Base-by-base conservation (phyloP, 2,113 vertebrate genomes). In the Haemorhous mexicanus region DNA sequence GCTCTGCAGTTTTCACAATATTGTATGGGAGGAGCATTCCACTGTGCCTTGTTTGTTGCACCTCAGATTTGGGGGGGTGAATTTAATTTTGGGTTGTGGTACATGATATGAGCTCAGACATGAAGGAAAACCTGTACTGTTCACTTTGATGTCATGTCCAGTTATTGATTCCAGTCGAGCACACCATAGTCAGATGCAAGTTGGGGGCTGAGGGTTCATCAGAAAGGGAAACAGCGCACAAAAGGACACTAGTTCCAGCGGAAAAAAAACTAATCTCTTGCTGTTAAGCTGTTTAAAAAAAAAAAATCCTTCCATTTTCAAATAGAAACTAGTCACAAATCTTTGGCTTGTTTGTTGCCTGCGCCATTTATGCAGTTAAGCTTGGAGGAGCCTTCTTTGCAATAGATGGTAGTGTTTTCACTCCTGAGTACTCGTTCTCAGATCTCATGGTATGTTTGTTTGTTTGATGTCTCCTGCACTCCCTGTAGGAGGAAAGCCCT, bases 51-150 rank as follows among this genome's bases (percentile, higher is more conserved):
- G 21, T 47, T 76, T 17, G 20, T 47, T 94, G 32, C 33, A 74
- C 93, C 87, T 94, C 33, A 53, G 58, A 85, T 93, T 88, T 93
- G 87, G 58, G 86, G 39, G 7, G n/a, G 22, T 62, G 73, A 72
- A 95, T 97, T 95, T 94, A 94, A 79, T 78, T 97, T 87, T 63
- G 59, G 13, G 26, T 95, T 62, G 10, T 84, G 83, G 67, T 59
- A 66, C 14, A 66, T 68, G 12, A 85, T 89, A 87, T 56, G 80
- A 96, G 64, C 30, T 72, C 66, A 90, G 78, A 70, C 78, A 90
- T 27, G 91, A 92, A 92, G 81, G 82, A 93, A 93, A 92, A 90
- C 63, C 53, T 89, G 18, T 79, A 64, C 78, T 91, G 49, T 94
- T 93, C 87, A 61, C n/a, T 75, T 84, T 82, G 81, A 4, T 87